These are phyloP conservation scores for Troglohyphantes excavatus DNA, from an alignment of 2,888 invertebrate species.

Conservation along the genomic window DNA sequence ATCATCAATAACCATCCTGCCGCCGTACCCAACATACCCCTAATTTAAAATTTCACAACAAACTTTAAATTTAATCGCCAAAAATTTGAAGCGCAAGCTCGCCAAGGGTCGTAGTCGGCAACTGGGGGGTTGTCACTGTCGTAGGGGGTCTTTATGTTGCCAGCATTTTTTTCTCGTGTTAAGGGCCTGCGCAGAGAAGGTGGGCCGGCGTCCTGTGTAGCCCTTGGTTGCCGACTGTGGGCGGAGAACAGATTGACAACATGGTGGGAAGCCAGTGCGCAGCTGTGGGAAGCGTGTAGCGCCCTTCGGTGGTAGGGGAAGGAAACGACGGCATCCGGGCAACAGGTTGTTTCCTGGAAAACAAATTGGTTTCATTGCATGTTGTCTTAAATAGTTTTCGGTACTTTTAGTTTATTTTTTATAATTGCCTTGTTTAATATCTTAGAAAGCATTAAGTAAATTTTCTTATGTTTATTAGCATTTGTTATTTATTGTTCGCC, in stretches of 20 bases:
- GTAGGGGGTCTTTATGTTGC: background rate
- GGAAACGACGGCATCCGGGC: constrained; percentile 34
- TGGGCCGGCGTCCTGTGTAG: constrained; percentile 11
- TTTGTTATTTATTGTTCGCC: no score
- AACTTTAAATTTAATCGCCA: background rate
- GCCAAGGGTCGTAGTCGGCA: background rate
- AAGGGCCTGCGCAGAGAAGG: constrained; percentile 18
- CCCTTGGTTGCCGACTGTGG: constrained; percentile 2
- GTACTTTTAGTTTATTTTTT: no score
- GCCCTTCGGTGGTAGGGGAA: constrained; percentile 23
- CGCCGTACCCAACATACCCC: background rate
- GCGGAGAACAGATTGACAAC: constrained; percentile 20
- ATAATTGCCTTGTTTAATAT: no score
- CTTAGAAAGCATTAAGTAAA: no score
- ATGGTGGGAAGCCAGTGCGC: constrained; percentile 11
- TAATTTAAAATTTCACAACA: background rate
- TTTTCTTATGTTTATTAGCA: no score
- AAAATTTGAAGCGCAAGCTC: background rate
- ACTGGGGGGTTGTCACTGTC: background rate
- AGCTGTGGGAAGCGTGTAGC: constrained; percentile 3
- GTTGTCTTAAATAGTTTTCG: no score
- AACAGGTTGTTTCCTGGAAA: constrained; percentile 37
- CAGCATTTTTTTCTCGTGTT: background rate
- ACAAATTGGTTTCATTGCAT: background rate
- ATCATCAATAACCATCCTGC: background rate